A percentile compares a stretch with the other conserved stretches of the same genome.
These are phyloP conservation scores for Unio delphinus DNA, from an alignment of 2,888 invertebrate genomes.

Conservation along the genomic window DNA sequence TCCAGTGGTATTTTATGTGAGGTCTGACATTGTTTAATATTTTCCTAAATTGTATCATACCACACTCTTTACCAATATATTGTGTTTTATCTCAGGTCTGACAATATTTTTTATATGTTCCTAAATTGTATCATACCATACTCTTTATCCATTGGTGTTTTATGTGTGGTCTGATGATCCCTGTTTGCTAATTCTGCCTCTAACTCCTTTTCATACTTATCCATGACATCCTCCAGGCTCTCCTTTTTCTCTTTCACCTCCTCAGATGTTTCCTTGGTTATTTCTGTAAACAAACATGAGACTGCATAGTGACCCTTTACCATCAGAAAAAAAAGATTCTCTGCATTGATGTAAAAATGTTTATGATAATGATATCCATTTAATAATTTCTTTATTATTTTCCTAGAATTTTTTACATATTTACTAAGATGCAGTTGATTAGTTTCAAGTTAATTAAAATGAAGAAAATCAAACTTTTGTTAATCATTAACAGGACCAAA, in stretches of 20 bases:
- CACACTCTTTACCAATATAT: constrained; percentile 30
- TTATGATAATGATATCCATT: too few species aligned
- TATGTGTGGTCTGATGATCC: neutral
- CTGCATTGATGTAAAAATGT: too few species aligned
- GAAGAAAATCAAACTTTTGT: too few species aligned
- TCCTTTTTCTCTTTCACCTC: constrained; percentile 18
- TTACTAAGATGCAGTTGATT: too few species aligned
- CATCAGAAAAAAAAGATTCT: too few species aligned
- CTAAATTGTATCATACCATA: constrained; percentile 38
- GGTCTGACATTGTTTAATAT: neutral
- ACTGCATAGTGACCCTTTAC: too few species aligned
- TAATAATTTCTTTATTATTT: too few species aligned
- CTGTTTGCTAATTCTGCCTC: constrained; percentile 8
- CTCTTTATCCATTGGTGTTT: constrained; percentile 37
- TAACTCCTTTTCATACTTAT: constrained; percentile 13
- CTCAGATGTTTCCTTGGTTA: constrained; percentile 43
- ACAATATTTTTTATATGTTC: neutral
- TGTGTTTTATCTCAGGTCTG: constrained; percentile 10
- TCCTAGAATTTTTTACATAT: too few species aligned
- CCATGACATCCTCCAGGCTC: constrained; percentile 14
- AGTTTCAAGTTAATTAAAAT: too few species aligned
- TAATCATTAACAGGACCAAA: too few species aligned
- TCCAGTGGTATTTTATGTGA: neutral
- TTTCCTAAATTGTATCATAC: constrained; percentile 12
- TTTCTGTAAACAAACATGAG: constrained; percentile 28